Base-by-base conservation (phyloP, 2,797 vertebrate genomes). In the Myotis vivesi region DNA sequence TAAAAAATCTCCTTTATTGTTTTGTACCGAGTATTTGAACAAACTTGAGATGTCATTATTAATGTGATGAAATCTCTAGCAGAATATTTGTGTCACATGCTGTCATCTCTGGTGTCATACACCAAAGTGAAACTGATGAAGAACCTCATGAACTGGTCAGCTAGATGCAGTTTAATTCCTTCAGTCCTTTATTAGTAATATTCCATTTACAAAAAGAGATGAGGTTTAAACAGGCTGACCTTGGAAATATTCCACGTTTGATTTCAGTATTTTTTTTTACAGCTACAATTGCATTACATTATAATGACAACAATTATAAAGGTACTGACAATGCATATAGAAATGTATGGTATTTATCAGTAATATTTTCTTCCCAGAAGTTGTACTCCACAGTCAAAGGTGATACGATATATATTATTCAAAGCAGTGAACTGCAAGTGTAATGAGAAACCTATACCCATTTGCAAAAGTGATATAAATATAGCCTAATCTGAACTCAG, bases 191-290 rank as follows among this genome's bases (percentile, higher is more conserved):
- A 73, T 80, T 10, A 68, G 25, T 83, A 95, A 59, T 33, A 46
- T n/a, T 36, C 17, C 82, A 85, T 81, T 96, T 95, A 94, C 68
- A 86, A 36, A 2, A 92, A 44, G 75, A 90, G 1, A 53, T 59
- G 3, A 92, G 69, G 8, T 22, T 80, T 93, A 95, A 91, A 53
- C 38, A 33, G 38, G 11, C 4, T 66, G 46, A 85, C 20, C 2
- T 75, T 69, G 53, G 19, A 94, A 36, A 53, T 12, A 82, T 0
- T 0, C 36, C 0, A 22, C 73, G 38, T 87, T 79, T 62, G 46
- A 92, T 9, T 33, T 57, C 2, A 20, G 66, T 49, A 69, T 62
- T 68, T 64, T 92, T 44, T 85, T 83, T 71, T 46, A 46, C 2
- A 38, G 13, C 16, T 72, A 23, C 12, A 36, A 41, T 0, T 87